Percentiles rank a stretch among this genome's conserved stretches.
phyloP scores from a whole-genome alignment of 2,113 vertebrate species.

The Himantopus leucocephalus region DNA sequence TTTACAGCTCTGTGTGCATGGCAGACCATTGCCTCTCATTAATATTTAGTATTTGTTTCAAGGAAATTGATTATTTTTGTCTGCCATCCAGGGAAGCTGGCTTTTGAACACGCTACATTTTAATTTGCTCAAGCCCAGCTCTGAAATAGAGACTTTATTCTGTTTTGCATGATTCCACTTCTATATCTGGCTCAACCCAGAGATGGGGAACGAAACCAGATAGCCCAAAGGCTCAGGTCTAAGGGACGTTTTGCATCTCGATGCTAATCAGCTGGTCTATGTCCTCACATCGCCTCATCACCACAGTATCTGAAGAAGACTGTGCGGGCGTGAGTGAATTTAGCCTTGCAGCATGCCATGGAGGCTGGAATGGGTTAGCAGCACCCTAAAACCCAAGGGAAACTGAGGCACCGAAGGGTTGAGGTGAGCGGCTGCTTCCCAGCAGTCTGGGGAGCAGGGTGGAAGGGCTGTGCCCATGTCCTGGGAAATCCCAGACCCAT shows the following conservation, averaged over 20 bases:
- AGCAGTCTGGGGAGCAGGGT: background rate
- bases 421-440: background rate
- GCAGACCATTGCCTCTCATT: constrained; percentile 43
- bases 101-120: constrained; percentile 6
- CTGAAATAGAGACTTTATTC: constrained; percentile 11
- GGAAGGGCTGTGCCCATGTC: background rate
- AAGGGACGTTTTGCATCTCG: background rate
- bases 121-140: constrained; percentile 22
- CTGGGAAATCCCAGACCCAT: background rate
- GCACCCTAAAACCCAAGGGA: background rate
- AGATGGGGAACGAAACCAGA: background rate
- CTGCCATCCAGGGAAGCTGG: constrained; percentile 12
- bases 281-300: background rate
- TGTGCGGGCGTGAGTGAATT: background rate
- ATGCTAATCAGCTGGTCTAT: background rate
- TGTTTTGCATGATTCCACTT: background rate
- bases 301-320: background rate
- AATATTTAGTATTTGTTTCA: constrained; percentile 72
- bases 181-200: background rate
- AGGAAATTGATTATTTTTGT: constrained; percentile 58
- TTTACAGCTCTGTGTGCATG: background rate
- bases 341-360: background rate
- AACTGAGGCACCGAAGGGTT: background rate
- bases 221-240: background rate
- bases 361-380: background rate